These are phyloP conservation scores for Pyrrhosoma nymphula DNA, from an alignment of 2,888 invertebrate species.

Conservation along the genomic window DNA sequence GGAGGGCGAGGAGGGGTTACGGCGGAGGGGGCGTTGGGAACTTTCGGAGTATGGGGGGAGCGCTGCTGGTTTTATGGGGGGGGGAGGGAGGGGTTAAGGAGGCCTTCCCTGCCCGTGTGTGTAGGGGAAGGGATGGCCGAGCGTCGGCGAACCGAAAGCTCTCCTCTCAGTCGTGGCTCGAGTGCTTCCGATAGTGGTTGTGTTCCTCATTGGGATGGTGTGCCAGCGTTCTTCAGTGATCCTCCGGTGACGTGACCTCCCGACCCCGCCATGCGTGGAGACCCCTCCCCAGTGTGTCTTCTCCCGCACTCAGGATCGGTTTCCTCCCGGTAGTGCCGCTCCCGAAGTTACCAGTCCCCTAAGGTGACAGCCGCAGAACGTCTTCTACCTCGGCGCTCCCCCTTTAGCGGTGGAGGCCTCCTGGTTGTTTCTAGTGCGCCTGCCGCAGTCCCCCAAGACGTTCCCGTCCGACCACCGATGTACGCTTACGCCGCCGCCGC, in stretches of 20 bases:
- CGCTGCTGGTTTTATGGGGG: background rate
- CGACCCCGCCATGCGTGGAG: constrained; percentile 69
- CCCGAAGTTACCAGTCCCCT: constrained; percentile 71
- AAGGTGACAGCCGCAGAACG: background rate
- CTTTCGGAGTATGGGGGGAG: background rate
- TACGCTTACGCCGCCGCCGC: constrained; percentile 78
- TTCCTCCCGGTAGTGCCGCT: constrained; percentile 1
- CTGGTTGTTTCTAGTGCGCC: background rate
- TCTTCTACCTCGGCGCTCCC: constrained; percentile 30
- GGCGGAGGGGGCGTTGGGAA: background rate
- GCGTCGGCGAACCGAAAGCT: background rate
- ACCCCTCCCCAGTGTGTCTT: constrained; percentile 68
- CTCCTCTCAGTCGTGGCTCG: background rate
- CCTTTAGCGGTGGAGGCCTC: background rate
- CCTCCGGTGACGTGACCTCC: constrained; percentile 9
- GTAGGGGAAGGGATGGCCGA: background rate
- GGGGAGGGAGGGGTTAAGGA: background rate
- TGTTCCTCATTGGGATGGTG: background rate
- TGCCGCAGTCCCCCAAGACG: background rate
- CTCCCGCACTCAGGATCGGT: constrained; percentile 68
- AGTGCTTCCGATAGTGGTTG: background rate
- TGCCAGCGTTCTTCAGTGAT: constrained; percentile 71
- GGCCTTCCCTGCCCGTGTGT: background rate
- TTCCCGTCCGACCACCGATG: constrained; percentile 74
- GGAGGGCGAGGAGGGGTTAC: background rate